Evolutionary conservation across 2,113 vertebrate genomes (phyloP).

Genomic region (Dipodomys spectabilis): DNA sequence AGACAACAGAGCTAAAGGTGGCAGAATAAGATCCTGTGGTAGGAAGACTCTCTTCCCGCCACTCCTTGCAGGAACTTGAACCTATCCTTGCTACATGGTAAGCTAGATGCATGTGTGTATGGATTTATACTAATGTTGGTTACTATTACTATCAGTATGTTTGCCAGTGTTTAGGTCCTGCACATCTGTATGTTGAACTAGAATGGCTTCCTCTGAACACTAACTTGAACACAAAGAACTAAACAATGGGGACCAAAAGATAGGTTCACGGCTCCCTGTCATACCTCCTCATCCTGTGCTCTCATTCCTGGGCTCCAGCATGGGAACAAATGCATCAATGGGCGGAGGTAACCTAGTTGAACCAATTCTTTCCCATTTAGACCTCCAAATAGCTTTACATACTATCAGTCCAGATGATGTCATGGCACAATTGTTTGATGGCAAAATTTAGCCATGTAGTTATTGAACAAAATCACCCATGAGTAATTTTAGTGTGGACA

Average conservation of each 20-base stretch:
- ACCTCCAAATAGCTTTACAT: neutral
- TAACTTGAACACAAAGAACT: constrained; percentile 85
- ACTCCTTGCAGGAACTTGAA: constrained; percentile 62
- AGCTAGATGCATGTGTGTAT: constrained; percentile 3
- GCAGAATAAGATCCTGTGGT: constrained; percentile 34
- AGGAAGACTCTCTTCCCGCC: constrained; percentile 63
- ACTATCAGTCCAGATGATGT: neutral
- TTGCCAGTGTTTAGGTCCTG: constrained; percentile 63
- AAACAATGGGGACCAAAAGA: constrained; percentile 63
- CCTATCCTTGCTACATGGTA: neutral
- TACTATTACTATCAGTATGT: neutral
- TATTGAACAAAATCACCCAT: constrained; percentile 23
- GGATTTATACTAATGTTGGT: constrained; percentile 36
- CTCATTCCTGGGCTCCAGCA: neutral
- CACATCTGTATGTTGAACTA: constrained; percentile 79
- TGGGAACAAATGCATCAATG: neutral
- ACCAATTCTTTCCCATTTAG: constrained; percentile 27
- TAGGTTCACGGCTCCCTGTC: neutral
- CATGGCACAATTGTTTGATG: neutral
- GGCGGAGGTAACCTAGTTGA: constrained; percentile 19
- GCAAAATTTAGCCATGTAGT: constrained; percentile 65
- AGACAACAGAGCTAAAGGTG: constrained; percentile 55
- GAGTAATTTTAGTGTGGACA: constrained; percentile 51
- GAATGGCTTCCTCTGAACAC: constrained; percentile 82
- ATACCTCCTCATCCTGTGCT: neutral